Conservation (phyloP, 2,888 invertebrate species). For the Spodoptera littoralis region DNA sequence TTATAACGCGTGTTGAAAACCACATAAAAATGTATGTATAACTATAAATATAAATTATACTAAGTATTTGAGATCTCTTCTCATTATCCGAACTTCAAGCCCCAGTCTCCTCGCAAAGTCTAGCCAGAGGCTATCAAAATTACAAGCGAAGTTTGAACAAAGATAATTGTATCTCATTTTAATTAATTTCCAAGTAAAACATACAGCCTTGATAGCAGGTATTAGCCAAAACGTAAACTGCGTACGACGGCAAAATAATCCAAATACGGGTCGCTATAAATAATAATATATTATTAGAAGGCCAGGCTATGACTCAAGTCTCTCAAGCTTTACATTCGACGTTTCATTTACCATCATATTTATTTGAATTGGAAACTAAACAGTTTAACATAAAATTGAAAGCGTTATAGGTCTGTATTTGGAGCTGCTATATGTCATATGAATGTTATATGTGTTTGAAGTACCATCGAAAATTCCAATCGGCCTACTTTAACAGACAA, state of each 20-base stretch:
- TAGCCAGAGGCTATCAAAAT: too few relatives aligned
- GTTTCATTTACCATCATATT: slow-evolving; percentile 41
- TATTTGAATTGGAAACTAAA: slow-evolving; percentile 35
- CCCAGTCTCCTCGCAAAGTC: too few relatives aligned
- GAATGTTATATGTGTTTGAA: slow-evolving; percentile 16
- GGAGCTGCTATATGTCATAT: slow-evolving; percentile 5
- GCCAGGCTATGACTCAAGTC: slow-evolving; percentile 16
- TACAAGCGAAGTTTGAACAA: too few relatives aligned
- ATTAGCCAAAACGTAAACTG: slow-evolving; percentile 10
- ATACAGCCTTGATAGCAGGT: not conserved
- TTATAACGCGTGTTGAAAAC: too few relatives aligned
- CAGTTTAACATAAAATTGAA: slow-evolving; percentile 45
- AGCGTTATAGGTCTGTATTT: slow-evolving; percentile 41
- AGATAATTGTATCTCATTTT: too few relatives aligned
- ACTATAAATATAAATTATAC: too few relatives aligned
- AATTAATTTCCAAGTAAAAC: too few relatives aligned
- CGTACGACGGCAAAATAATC: not conserved
- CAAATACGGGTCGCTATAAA: slow-evolving; percentile 30
- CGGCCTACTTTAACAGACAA: slow-evolving; percentile 46
- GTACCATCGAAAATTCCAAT: slow-evolving; percentile 52
- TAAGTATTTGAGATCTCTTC: too few relatives aligned
- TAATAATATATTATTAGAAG: slow-evolving; percentile 21
- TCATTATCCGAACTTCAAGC: too few relatives aligned
- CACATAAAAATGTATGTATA: too few relatives aligned
- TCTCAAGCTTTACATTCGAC: slow-evolving; percentile 5